Base-by-base conservation (phyloP, 1,140 invertebrate species). In the Micrasema longulum region DNA sequence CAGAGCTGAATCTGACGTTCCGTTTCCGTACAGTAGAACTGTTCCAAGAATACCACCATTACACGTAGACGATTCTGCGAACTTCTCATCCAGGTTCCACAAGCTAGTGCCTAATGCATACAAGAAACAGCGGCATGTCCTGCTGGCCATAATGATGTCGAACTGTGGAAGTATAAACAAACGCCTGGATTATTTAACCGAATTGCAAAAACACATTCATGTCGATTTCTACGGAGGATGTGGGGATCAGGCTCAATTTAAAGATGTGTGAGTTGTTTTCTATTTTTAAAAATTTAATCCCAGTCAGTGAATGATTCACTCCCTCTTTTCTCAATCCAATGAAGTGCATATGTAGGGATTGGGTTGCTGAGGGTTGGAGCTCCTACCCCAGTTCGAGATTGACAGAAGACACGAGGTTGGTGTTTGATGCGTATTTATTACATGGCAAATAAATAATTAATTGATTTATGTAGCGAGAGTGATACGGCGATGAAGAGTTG, bases 221-320 rank as follows among this genome's bases (percentile, higher is more conserved):
- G 85, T 90, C 1, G 88, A 91, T 77, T 80, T 87, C 4, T 90
- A 87, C 71, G 89, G 89, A 18, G 75, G 73, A 1, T 90, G 89
- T 77, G 83, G n/a, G n/a, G 82, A 0, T 75, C 60, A 38, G 12
- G 16, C 20, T n/a, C 53, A 74, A 16, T 45, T 70, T 7, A 67
- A 70, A 62, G 26, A 70, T 50, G 50, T 12, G 72, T 74, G 63
- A 70, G 72, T 66, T 38, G n/a, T 35, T 57, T 14, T 12, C 10
- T 57, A 11, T 57, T 1, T 7, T 16, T 48, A 16, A 16, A 3
- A 48, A 4, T 16, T 48, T 18, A n/a, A n/a, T n/a, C n/a, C n/a
- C n/a, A n/a, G n/a, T n/a, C n/a, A n/a, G n/a, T n/a, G n/a, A n/a
- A n/a, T n/a, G n/a, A n/a, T n/a, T n/a, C n/a, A n/a, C n/a, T n/a